Base-by-base conservation (phyloP, 2,797 vertebrate species). In the Sternarchorhynchus goeldii region DNA sequence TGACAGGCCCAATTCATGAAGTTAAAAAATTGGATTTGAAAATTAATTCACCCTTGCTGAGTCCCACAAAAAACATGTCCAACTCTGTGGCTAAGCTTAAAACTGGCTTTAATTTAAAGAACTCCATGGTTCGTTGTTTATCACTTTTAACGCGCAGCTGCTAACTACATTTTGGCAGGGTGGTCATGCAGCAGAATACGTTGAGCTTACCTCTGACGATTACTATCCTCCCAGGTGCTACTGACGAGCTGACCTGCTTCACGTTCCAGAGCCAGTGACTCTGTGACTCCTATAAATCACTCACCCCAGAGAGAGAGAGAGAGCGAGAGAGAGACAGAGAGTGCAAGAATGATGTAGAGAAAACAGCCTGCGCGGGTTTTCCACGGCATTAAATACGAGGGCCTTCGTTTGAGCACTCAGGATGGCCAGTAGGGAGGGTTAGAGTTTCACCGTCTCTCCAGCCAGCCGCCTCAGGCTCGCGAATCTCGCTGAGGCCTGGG, bases 401-500 rank as follows among this genome's bases (percentile, higher is more conserved):
- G 83, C 83, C 87, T 76, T 77, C 32, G 56, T 73, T 86, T 86
- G 78, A 91, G 89, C 80, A 39, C 87, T 88, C 87, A 83, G 83
- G 84, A 88, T 85, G 88, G 81, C 82, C 82, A 80, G 83, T 73
- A 87, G 85, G 75, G 87, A 88, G 85, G 89, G 85, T 83, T 93
- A 91, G 94, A 88, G 78, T 90, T 91, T 94, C 93, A 93, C 86
- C 91, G 89, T 95, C 94, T 92, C 91, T 91, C 89, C 90, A 93
- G 93, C 92, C 95, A 93, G 93, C 92, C 95, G 93, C 89, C 83
- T 84, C 83, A 77, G 89, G 53, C 71, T 64, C 72, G 20, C 53
- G 88, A 90, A 89, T 90, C 90, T 90, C 87, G 88, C 88, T 91
- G 90, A 90, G 36, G 41, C 55, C 32, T 67, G 45, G 45, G 39